phyloP scores from a whole-genome alignment of 2,888 invertebrate genomes.

The Heliothis peltigera region DNA sequence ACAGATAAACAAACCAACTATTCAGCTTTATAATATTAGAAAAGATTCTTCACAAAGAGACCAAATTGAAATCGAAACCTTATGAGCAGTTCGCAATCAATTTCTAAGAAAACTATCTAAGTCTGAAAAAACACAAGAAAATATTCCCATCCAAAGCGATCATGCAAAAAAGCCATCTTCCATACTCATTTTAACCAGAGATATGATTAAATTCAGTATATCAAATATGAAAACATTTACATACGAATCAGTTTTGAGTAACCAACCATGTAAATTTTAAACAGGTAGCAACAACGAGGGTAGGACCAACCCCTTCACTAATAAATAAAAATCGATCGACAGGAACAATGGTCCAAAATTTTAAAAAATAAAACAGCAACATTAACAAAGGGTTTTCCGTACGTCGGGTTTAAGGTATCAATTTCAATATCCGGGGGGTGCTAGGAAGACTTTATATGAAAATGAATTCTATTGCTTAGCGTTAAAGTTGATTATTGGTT shows the following conservation, averaged over 20 bases:
- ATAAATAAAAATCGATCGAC: conserved; percentile 47
- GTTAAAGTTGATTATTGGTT: conserved; percentile 20
- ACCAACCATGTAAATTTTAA: conserved; percentile 12
- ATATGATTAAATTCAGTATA: conserved; percentile 11
- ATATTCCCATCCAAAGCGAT: not conserved
- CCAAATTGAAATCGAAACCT: not conserved
- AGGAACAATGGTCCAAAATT: conserved; percentile 41
- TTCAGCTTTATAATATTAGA: no score
- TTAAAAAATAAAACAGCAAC: conserved; percentile 38
- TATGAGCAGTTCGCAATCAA: not conserved
- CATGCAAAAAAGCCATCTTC: not conserved
- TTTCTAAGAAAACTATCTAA: not conserved
- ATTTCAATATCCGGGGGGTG: conserved; percentile 54
- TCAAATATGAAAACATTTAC: conserved; percentile 35
- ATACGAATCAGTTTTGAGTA: conserved; percentile 19
- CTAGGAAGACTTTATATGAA: conserved; percentile 5
- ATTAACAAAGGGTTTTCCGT: conserved; percentile 50
- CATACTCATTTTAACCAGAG: not conserved
- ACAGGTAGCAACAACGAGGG: conserved; percentile 43
- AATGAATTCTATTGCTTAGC: not conserved
- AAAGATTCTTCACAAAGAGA: not conserved
- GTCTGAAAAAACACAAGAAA: not conserved
- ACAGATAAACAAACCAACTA: no score
- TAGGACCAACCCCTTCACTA: conserved; percentile 9
- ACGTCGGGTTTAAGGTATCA: conserved; percentile 47